Conservation (phyloP, 2,888 invertebrate species). For the Oscheius sp. region DNA sequence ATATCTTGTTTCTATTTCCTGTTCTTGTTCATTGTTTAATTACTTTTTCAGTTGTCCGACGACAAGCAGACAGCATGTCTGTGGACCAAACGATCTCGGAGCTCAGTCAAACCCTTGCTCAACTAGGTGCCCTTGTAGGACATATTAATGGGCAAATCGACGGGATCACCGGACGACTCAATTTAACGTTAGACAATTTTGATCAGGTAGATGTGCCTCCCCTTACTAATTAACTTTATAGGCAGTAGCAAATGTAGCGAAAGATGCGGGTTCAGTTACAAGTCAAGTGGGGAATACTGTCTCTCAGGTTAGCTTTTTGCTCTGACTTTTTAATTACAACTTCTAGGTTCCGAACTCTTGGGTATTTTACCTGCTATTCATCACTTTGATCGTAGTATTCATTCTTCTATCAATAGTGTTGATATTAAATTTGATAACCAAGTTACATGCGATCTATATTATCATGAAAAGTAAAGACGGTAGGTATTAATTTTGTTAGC, state of each 20-base stretch:
- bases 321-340: not conserved
- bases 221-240: constrained; percentile 16
- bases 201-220: constrained; percentile 43
- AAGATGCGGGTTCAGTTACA: constrained; percentile 65
- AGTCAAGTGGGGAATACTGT: constrained; percentile 66
- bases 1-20: constrained; percentile 32
- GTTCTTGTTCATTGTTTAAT: constrained; percentile 1
- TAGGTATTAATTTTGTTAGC: constrained; percentile 30
- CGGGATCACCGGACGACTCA: constrained; percentile 65
- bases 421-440: constrained; percentile 62
- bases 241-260: constrained; percentile 65
- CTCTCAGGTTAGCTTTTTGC: constrained; percentile 51
- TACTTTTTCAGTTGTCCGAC: not conserved
- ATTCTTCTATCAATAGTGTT: constrained; percentile 64
- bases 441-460: constrained; percentile 55
- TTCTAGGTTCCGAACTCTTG: constrained; percentile 65
- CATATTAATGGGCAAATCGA: constrained; percentile 67
- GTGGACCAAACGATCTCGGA: constrained; percentile 68
- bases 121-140: constrained; percentile 63
- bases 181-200: constrained; percentile 66
- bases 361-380: constrained; percentile 69
- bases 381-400: constrained; percentile 66
- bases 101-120: constrained; percentile 64
- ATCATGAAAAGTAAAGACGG: constrained; percentile 53
- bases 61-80: constrained; percentile 52